Conservation (phyloP, 2,888 invertebrate species). For the Cheilosia grossa region DNA sequence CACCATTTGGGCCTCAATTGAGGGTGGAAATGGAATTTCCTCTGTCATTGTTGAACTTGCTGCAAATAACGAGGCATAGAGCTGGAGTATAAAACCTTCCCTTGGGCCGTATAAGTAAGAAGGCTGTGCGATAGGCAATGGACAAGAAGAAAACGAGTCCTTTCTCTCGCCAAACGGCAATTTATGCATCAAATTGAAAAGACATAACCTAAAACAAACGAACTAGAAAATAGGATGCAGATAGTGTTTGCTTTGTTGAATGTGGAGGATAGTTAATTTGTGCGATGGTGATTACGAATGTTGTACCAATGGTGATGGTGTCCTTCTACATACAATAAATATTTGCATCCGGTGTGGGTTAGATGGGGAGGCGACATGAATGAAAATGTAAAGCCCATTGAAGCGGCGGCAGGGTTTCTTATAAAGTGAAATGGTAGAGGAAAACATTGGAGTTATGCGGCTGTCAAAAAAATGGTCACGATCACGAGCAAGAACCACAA, state of each 20-base stretch:
- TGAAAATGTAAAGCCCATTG: neutral
- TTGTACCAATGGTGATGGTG: neutral
- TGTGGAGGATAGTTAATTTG: neutral
- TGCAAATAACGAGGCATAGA: neutral
- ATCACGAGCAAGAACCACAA: no score
- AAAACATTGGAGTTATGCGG: neutral
- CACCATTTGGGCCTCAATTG: neutral
- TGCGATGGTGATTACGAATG: neutral
- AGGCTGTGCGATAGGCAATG: neutral
- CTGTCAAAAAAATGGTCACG: neutral
- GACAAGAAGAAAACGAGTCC: neutral
- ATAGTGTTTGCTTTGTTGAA: conserved; percentile 4
- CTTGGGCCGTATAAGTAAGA: conserved; percentile 5
- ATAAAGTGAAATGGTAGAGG: neutral
- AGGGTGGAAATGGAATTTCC: conserved; percentile 42
- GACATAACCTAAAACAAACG: conserved; percentile 11
- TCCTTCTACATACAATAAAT: no score
- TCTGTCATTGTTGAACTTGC: conserved; percentile 34
- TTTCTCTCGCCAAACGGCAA: conserved; percentile 12
- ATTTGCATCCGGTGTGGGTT: neutral
- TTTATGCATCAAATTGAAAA: conserved; percentile 42
- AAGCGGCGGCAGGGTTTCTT: neutral
- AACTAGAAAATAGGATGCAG: conserved; percentile 1
- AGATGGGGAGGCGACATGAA: neutral
- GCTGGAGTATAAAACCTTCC: neutral